A percentile compares a stretch with the other conserved stretches of the same genome.
phyloP scores from a whole-genome alignment of 2,113 vertebrate species.

The Grus americana region DNA sequence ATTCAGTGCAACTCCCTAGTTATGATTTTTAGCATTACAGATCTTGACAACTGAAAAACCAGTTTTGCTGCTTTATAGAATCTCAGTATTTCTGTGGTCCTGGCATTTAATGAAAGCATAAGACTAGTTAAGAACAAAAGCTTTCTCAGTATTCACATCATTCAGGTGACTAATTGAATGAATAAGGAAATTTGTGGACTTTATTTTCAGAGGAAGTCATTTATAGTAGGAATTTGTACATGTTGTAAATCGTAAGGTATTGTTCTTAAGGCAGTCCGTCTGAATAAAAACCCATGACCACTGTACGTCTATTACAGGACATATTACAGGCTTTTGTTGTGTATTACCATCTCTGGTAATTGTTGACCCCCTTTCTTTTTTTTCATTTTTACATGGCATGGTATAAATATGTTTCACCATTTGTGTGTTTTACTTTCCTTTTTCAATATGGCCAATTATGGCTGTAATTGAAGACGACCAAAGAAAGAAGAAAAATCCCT shows the following conservation, averaged over 20 bases:
- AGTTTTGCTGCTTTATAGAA: neutral
- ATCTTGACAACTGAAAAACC: neutral
- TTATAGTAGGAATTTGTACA: neutral
- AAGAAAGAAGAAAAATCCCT: neutral
- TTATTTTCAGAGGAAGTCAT: neutral
- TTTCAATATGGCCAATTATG: neutral
- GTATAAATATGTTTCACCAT: neutral
- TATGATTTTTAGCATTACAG: neutral
- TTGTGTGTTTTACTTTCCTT: neutral
- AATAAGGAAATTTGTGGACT: neutral
- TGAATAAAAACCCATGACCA: neutral
- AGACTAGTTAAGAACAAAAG: neutral
- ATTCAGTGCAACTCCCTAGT: neutral
- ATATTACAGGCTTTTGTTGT: neutral
- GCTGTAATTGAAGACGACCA: neutral
- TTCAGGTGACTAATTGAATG: neutral
- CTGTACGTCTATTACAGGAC: neutral
- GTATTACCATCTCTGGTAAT: neutral
- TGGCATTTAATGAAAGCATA: neutral
- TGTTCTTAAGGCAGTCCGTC: neutral
- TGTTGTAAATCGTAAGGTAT: neutral
- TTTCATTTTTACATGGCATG: neutral
- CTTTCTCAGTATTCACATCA: neutral
- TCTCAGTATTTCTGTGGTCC: neutral
- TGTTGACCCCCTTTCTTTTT: neutral